Base-by-base conservation (phyloP, 1,140 invertebrate species). In the Drosophila sucinea region DNA sequence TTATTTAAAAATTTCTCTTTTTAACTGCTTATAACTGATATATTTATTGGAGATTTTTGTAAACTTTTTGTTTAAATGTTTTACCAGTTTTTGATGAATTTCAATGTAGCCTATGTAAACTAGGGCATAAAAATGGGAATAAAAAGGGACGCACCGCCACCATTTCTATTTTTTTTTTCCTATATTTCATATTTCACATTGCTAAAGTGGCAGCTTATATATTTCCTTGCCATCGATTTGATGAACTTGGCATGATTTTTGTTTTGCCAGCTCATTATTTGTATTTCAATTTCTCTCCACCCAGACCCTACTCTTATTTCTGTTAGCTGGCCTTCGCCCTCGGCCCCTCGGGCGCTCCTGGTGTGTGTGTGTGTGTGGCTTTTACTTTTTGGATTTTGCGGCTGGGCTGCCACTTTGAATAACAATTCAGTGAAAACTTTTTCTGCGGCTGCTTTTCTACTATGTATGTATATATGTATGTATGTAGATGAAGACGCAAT, bases 211-310 rank as follows among this genome's bases (percentile, higher is more conserved):
- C 83, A 79, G 76, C 83, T 79, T 69, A 87, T 76, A 79, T 23
- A 51, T 81, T 86, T 79, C 66, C 73, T 71, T 30, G 41, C 66
- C 71, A 87, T 82, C 81, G 82, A 73, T 89, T 77, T 70, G 76
- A 74, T 86, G 80, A 80, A 73, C 76, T 67, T 63, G 83, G 76
- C 84, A 86, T 87, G 83, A 89, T 83, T 87, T 86, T 86, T 86
- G 83, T 86, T 86, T 86, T 79, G 79, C 84, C 79, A 89, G 84
- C 84, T 86, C 79, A 86, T 86, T 86, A 86, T 86, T 77, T 82
- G 79, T 80, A 75, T 86, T 89, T 83, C 83, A 89, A 79, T 86
- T 87, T 85, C 85, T 33, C 70, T 7, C 67, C 17, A 32, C n/a
- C 44, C 72, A 65, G 17, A 11, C 54, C 41, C 6, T 11, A 41